phyloP scores from a whole-genome alignment of 2,797 vertebrate genomes.

The Micromesistius poutassou region DNA sequence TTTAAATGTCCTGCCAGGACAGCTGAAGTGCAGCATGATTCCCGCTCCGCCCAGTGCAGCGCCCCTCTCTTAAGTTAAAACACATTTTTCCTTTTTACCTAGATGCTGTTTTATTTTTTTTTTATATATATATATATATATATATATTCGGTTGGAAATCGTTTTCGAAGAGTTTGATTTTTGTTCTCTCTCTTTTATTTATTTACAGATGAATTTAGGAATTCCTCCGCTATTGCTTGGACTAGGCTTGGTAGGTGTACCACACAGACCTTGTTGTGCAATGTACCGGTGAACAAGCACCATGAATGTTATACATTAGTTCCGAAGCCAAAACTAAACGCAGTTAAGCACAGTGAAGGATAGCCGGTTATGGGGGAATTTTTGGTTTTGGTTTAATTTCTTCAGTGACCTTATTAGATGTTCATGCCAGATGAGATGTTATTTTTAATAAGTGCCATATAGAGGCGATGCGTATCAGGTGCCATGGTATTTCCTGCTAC shows the following conservation, averaged over 20 bases:
- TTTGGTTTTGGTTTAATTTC: conserved; percentile 22
- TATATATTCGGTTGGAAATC: conserved; percentile 12
- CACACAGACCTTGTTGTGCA: conserved; percentile 50
- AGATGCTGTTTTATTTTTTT: conserved; percentile 1
- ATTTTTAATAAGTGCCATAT: conserved; percentile 55
- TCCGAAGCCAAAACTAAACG: conserved; percentile 66
- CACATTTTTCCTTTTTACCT: background rate
- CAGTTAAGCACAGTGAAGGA: conserved; percentile 3
- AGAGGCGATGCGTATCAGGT: conserved; percentile 32
- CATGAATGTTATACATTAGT: conserved; percentile 61
- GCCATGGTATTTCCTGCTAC: conserved; percentile 21
- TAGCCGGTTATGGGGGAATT: background rate
- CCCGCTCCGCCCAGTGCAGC: background rate
- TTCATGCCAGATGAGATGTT: conserved; percentile 23
- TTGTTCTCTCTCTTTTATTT: background rate
- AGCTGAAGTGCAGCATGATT: conserved; percentile 36
- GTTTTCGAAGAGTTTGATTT: background rate
- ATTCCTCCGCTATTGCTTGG: conserved; percentile 16
- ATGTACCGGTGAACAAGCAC: conserved; percentile 41
- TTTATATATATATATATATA: too few species aligned
- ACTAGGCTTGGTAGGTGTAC: conserved; percentile 27
- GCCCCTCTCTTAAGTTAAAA: background rate
- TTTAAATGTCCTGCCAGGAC: conserved; percentile 63
- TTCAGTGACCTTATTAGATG: conserved; percentile 19
- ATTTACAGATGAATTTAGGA: conserved; percentile 12